phyloP scores from a whole-genome alignment of 2,888 invertebrate genomes.

The Strigamia crassipes region DNA sequence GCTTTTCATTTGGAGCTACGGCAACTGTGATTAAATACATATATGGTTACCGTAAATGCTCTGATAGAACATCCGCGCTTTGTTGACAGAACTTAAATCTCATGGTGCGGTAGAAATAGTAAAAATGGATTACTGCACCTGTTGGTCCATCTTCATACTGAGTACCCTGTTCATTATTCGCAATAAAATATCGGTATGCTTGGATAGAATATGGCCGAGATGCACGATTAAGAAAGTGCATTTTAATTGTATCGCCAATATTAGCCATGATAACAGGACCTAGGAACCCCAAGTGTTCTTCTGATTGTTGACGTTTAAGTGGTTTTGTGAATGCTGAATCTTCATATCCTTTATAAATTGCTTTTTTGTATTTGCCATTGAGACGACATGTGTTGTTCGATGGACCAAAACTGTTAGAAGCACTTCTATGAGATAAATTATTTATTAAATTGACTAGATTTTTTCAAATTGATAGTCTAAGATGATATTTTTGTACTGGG shows the following conservation, averaged over 20 bases:
- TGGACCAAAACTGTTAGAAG: not conserved
- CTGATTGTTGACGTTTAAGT: slow-evolving; percentile 22
- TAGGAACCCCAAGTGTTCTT: slow-evolving; percentile 50
- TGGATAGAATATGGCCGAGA: slow-evolving; percentile 39
- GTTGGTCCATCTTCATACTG: not conserved
- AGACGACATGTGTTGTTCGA: not conserved
- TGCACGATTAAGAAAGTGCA: slow-evolving; percentile 51
- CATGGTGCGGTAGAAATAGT: too few species aligned
- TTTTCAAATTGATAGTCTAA: too few species aligned
- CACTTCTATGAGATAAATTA: not conserved
- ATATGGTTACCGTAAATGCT: too few species aligned
- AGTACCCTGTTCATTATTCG: not conserved
- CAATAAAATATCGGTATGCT: slow-evolving; percentile 24
- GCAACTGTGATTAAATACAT: too few species aligned
- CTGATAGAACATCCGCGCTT: too few species aligned
- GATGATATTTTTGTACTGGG: not conserved
- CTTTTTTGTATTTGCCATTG: slow-evolving; percentile 51
- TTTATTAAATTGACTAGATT: not conserved
- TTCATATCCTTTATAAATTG: slow-evolving; percentile 50
- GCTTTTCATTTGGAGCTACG: not conserved
- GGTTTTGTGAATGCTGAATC: slow-evolving; percentile 48
- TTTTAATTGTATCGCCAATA: slow-evolving; percentile 54
- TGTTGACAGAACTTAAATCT: too few species aligned
- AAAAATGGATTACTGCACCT: too few species aligned
- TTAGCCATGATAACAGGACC: slow-evolving; percentile 56